Conservation (phyloP, 2,888 invertebrate species). For the Drosophila villosipedis region DNA sequence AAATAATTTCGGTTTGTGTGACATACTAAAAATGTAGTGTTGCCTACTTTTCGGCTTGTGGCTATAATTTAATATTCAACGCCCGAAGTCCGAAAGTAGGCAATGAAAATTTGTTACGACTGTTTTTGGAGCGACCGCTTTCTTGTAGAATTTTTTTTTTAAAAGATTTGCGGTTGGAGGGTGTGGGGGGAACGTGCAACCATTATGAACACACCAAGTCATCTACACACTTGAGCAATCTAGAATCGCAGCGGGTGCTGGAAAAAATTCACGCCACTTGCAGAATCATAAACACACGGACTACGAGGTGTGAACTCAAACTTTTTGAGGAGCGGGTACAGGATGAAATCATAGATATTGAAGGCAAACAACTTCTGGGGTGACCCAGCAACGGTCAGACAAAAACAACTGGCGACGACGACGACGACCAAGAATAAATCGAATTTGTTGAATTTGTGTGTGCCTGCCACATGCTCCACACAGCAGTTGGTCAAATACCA, state of each 20-base stretch:
- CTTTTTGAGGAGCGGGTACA: constrained; percentile 1
- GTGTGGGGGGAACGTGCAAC: background rate
- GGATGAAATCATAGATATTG: background rate
- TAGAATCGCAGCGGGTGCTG: constrained; percentile 69
- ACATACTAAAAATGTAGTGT: constrained; percentile 5
- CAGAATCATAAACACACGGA: constrained; percentile 56
- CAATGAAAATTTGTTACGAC: constrained; percentile 33
- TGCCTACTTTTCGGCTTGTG: constrained; percentile 47
- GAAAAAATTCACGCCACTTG: constrained; percentile 76
- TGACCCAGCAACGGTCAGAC: constrained; percentile 6
- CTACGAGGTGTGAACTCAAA: constrained; percentile 27
- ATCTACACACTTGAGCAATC: constrained; percentile 50
- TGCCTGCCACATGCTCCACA: constrained; percentile 63
- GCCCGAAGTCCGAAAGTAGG: constrained; percentile 51
- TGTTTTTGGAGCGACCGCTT: background rate
- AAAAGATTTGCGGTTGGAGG: too few relatives aligned
- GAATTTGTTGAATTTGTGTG: constrained; percentile 15
- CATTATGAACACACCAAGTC: constrained; percentile 30
- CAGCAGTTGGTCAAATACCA: constrained; percentile 58
- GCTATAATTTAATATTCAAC: background rate
- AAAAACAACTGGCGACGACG: background rate
- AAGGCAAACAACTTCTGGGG: background rate
- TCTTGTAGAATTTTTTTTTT: background rate
- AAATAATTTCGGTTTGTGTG: constrained; percentile 1
- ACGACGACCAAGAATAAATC: background rate